phyloP scores from a whole-genome alignment of 1,140 invertebrate genomes.

The Macrostomum lignano region DNA sequence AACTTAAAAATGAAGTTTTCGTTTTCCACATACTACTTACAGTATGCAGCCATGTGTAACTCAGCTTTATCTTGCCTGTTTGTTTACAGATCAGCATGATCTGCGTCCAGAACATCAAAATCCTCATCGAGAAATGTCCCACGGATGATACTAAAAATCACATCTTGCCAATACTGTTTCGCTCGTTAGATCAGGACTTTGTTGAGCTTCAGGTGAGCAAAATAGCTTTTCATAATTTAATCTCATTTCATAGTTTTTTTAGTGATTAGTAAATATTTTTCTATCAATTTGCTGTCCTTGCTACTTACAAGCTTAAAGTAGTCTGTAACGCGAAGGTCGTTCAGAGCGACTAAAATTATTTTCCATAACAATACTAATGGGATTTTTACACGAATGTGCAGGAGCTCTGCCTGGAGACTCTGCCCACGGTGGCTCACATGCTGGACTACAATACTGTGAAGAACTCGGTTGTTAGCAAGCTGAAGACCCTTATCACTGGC shows the following conservation, averaged over 20 bases:
- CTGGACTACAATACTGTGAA: slow-evolving; percentile 79
- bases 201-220: slow-evolving; percentile 41
- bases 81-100: slow-evolving; percentile 46
- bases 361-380: not conserved
- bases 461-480: slow-evolving; percentile 59
- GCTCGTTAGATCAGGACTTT: slow-evolving; percentile 60
- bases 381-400: slow-evolving; percentile 34
- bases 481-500: slow-evolving; percentile 57
- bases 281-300: too few relatives aligned
- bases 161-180: slow-evolving; percentile 63
- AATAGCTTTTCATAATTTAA: too few relatives aligned
- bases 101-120: slow-evolving; percentile 74
- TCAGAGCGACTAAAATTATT: too few relatives aligned
- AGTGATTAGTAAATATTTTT: too few relatives aligned
- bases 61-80: slow-evolving; percentile 3
- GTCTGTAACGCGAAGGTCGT: too few relatives aligned
- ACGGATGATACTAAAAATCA: slow-evolving; percentile 56
- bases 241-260: too few relatives aligned
- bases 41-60: too few relatives aligned
- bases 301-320: too few relatives aligned
- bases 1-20: too few relatives aligned
- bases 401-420: slow-evolving; percentile 59
- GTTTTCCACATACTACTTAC: too few relatives aligned
- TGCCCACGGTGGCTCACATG: slow-evolving; percentile 60
- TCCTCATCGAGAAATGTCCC: slow-evolving; percentile 60